Percentiles rank a stretch among this genome's conserved stretches.
These are phyloP conservation scores for Schizopygopsis pylzovi DNA, from an alignment of 2,797 vertebrate genomes.

Conservation along the genomic window DNA sequence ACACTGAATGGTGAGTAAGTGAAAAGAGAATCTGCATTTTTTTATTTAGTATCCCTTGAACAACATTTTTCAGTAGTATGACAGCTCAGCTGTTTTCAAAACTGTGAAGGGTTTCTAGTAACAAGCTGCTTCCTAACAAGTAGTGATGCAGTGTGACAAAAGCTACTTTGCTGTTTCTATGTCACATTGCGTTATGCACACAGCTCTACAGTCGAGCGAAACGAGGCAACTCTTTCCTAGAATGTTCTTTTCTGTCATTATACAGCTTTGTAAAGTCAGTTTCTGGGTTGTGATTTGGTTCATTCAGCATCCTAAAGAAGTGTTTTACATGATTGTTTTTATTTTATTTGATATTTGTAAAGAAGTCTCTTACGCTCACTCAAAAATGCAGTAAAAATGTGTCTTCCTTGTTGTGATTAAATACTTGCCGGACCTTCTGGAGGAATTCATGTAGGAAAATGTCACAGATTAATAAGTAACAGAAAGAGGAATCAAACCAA, in stretches of 20 bases:
- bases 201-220: not conserved
- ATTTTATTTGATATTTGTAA: not conserved
- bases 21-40: not conserved
- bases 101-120: not conserved
- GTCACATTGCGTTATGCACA: not conserved
- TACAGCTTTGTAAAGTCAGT: not conserved
- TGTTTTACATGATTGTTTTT: not conserved
- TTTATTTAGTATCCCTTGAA: not conserved
- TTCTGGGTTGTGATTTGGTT: not conserved
- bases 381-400: not conserved
- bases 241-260: not conserved
- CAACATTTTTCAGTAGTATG: not conserved
- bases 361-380: not conserved
- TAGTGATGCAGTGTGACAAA: slow-evolving; percentile 21
- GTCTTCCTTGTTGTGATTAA: not conserved
- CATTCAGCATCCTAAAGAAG: not conserved
- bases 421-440: not conserved
- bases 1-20: not conserved
- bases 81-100: not conserved
- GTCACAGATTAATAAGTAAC: not conserved
- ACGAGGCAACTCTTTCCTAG: not conserved
- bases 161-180: slow-evolving; percentile 24
- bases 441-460: not conserved
- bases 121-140: slow-evolving; percentile 11
- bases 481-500: not conserved